Evolutionary conservation across 2,797 vertebrate genomes (phyloP), one percentile per base, ranked within the genome.

Genomic region (Onychomys arenicola): DNA sequence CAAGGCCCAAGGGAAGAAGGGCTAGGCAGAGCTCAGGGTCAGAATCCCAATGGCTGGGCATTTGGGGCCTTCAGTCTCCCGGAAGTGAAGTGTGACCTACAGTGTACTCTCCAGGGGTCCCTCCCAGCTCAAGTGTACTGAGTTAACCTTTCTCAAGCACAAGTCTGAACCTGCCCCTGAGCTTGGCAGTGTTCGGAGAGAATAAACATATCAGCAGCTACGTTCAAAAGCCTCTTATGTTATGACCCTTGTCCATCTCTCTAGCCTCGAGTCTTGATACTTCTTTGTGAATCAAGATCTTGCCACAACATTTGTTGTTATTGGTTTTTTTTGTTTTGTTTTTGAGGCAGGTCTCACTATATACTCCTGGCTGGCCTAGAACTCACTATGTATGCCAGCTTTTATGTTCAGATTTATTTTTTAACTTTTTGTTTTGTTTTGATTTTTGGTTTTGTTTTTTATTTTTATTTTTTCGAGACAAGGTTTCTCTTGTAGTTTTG

Each of bases 21-120:
- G 14, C n/a, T 82, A 49, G 61, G 43, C 69, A 85, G 77, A 88
- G 46, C n/a, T 69, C 71, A 89, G 83, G 34, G 52, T 90, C 80
- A 83, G 37, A 65, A 81, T 88, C 77, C 27, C 37, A 27, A 7
- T 77, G 49, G 61, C 34, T 81, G 32, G 75, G 78, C 61, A 89
- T 63, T 63, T 40, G 73, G 90, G 32, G 34, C n/a, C 71, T 88
- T 29, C 25, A 25, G 43, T 55, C 32, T 89, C 55, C 61, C 63
- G n/a, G 73, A 96, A 87, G 43, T 63, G 12, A 65, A 86, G 25
- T 89, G 7, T 90, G 65, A 55, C 34, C 89, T 71, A 52, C 27
- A 40, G 11, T 29, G 89, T 91, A 91, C 87, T 93, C 92, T 92
- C 95, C 46, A 84, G 95, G 78, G 85, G 86, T 95, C 37, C 49